Percentiles rank a stretch among this genome's conserved stretches.
phyloP scores from a whole-genome alignment of 1,140 invertebrate genomes.

The Acromyrmex charruanus region DNA sequence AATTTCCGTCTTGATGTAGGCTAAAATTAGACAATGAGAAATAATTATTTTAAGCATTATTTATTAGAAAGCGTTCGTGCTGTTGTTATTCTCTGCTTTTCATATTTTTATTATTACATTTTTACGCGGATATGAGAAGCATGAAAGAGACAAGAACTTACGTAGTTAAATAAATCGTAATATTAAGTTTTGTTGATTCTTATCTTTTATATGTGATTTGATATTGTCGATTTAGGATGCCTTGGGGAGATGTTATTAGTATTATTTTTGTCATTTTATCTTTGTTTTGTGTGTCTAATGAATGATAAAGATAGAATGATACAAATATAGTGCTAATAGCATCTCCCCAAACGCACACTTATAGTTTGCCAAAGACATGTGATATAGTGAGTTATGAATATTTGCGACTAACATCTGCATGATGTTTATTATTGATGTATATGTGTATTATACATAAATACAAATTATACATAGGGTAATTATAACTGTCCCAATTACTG shows the following conservation, averaged over 20 bases:
- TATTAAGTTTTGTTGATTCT: conserved; percentile 2
- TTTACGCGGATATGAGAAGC: neutral
- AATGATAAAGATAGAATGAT: too few species aligned
- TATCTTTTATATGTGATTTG: conserved; percentile 24
- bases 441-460: conserved; percentile 22
- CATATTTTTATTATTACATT: neutral
- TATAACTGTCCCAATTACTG: too few species aligned
- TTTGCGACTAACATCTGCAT: neutral
- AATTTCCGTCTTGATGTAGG: neutral
- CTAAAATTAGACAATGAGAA: neutral
- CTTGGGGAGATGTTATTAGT: too few species aligned
- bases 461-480: neutral
- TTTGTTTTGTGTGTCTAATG: too few species aligned
- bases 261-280: too few species aligned
- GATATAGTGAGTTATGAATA: conserved; percentile 10
- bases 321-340: too few species aligned
- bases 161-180: neutral
- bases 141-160: neutral
- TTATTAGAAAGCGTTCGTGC: neutral
- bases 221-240: neutral
- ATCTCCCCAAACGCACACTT: too few species aligned
- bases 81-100: neutral
- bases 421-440: conserved; percentile 10
- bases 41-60: neutral
- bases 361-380: neutral